A percentile compares a stretch with the other conserved stretches of the same genome.
Evolutionary conservation across 2,113 vertebrate species (phyloP).

Genomic region (Callorhinus ursinus): DNA sequence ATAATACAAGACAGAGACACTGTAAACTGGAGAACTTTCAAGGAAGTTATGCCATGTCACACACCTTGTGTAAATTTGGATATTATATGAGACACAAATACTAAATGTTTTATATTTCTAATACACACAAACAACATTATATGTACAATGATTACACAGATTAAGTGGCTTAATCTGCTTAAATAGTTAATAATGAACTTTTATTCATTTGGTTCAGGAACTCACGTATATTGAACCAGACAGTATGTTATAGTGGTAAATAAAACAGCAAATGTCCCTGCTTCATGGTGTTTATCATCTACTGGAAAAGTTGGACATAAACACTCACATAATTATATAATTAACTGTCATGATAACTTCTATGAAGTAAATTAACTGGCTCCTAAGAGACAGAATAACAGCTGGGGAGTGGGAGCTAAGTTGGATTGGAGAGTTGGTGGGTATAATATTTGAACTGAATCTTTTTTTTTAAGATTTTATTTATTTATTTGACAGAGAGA

Average conservation of each 20-base stretch:
- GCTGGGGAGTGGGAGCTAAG: background rate
- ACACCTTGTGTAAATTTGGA: background rate
- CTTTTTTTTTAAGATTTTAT: no score
- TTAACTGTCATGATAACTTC: background rate
- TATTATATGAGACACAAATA: background rate
- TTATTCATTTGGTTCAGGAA: background rate
- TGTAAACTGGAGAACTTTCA: background rate
- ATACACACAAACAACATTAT: background rate
- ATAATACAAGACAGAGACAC: background rate
- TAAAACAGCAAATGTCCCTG: background rate
- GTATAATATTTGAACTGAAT: background rate
- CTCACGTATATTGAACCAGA: background rate
- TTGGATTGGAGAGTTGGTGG: background rate
- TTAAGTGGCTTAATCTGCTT: background rate
- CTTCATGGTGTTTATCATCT: background rate
- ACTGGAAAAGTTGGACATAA: background rate
- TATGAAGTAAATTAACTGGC: background rate
- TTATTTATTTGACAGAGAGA: no score
- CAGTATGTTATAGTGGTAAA: background rate
- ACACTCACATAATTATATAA: background rate
- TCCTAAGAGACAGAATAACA: background rate
- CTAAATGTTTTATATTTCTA: background rate
- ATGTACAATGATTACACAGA: background rate
- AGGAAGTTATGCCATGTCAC: background rate
- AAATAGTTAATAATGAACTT: background rate